phyloP scores from a whole-genome alignment of 1,140 invertebrate species.

The Palaemon carinicauda region DNA sequence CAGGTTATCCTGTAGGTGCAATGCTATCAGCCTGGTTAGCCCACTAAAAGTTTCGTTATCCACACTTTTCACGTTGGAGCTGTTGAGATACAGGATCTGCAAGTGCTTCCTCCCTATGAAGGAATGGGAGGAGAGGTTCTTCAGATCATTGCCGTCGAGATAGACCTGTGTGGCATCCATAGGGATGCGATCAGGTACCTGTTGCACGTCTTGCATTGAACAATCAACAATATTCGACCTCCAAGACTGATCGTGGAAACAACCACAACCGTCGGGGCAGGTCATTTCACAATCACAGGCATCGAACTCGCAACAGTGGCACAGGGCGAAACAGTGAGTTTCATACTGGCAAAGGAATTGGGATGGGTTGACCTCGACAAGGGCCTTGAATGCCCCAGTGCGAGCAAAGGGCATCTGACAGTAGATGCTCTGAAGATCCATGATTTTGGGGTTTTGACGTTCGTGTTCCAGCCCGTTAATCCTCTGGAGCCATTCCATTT shows the following conservation, averaged over 20 bases:
- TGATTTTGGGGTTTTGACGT: conserved; percentile 85
- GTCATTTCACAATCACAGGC: conserved; percentile 90
- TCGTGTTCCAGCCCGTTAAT: conserved; percentile 74
- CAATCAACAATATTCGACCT: conserved; percentile 92
- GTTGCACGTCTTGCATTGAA: conserved; percentile 74
- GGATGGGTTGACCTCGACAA: conserved; percentile 83
- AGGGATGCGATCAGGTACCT: conserved; percentile 81
- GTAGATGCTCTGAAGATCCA: conserved; percentile 90
- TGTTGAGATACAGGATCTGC: conserved; percentile 85
- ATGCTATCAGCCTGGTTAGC: conserved; percentile 71
- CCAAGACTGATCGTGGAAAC: conserved; percentile 94
- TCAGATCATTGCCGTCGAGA: conserved; percentile 88
- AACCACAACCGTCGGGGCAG: conserved; percentile 91
- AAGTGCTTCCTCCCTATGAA: conserved; percentile 91
- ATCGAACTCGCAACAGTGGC: conserved; percentile 94
- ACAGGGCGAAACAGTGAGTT: conserved; percentile 90
- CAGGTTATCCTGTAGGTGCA: conserved; percentile 87
- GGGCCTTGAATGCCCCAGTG: conserved; percentile 73
- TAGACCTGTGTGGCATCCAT: conserved; percentile 95
- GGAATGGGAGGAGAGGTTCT: conserved; percentile 84
- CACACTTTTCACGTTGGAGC: conserved; percentile 83
- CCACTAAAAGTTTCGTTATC: conserved; percentile 92
- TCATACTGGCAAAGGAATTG: conserved; percentile 93
- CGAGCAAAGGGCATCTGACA: conserved; percentile 88
- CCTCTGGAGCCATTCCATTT: conserved; percentile 81